phyloP scores from a whole-genome alignment of 2,888 invertebrate species.

The Amblyjoppa fuscipennis region DNA sequence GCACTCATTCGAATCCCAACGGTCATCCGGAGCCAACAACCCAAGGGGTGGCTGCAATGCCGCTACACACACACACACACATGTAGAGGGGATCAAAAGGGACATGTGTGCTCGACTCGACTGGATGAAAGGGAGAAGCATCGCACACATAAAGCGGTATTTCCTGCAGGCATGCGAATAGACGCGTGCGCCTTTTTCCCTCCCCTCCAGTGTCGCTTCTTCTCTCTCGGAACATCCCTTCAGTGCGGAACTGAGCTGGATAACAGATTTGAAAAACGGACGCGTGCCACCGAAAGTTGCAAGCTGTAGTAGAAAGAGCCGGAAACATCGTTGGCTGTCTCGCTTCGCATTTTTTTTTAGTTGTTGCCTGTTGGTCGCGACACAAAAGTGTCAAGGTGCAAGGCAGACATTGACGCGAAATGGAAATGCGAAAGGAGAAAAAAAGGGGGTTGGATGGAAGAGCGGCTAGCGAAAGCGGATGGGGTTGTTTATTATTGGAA shows the following conservation, averaged over 20 bases:
- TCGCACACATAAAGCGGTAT: conserved; percentile 45
- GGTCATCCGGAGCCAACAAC: conserved; percentile 68
- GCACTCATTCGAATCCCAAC: conserved; percentile 65
- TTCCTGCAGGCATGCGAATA: conserved; percentile 57
- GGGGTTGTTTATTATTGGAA: conserved; percentile 51
- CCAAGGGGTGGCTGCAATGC: conserved; percentile 45
- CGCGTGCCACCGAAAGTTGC: conserved; percentile 79
- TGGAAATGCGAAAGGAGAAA: conserved; percentile 46
- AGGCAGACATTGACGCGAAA: conserved; percentile 42
- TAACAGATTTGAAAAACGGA: conserved; percentile 75
- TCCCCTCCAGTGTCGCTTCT: conserved; percentile 28
- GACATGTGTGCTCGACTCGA: conserved; percentile 66
- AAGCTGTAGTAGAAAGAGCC: conserved; percentile 68
- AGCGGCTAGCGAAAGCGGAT: conserved; percentile 32
- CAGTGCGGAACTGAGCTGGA: conserved; percentile 54
- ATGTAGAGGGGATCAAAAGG: conserved; percentile 39
- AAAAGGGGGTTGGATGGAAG: conserved; percentile 45
- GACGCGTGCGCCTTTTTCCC: conserved; percentile 66
- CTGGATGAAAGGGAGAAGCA: conserved; percentile 64
- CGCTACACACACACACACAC: conserved; percentile 20
- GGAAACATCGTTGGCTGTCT: conserved; percentile 12
- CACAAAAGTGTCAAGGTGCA: conserved; percentile 62
- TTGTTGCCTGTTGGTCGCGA: conserved; percentile 8
- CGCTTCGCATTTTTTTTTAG: conserved; percentile 37
- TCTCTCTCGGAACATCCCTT: conserved; percentile 54